Percentiles rank a stretch among this genome's conserved stretches.
These are phyloP conservation scores for Drosophila fungiperda DNA, from an alignment of 2,888 invertebrate species.

Conservation along the genomic window DNA sequence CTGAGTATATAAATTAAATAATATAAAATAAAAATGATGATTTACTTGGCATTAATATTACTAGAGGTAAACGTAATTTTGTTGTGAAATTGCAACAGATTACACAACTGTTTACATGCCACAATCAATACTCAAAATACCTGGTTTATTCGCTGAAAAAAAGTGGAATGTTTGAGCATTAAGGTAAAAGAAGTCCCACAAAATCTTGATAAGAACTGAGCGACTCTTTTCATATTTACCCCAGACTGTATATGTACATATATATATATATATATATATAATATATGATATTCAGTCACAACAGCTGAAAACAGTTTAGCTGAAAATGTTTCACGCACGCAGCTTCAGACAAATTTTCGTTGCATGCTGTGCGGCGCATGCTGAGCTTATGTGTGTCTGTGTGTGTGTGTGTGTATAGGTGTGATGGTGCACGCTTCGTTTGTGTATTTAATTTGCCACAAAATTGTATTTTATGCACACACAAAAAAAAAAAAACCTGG, in stretches of 20 bases:
- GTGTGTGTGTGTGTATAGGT: constrained; percentile 16
- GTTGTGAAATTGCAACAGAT: not conserved
- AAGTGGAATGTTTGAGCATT: not conserved
- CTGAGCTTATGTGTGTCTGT: constrained; percentile 20
- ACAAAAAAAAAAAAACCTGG: constrained; percentile 8
- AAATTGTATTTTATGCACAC: constrained; percentile 63
- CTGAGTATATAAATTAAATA: not conserved
- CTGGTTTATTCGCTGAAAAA: not conserved
- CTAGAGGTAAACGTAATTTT: not conserved
- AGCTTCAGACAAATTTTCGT: constrained; percentile 56
- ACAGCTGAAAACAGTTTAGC: constrained; percentile 26
- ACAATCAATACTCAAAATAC: not conserved
- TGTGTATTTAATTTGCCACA: constrained; percentile 78
- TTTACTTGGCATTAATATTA: not conserved
- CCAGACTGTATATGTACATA: not conserved
- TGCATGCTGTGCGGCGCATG: constrained; percentile 68
- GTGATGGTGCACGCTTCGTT: constrained; percentile 57
- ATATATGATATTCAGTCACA: not conserved
- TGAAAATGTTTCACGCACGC: constrained; percentile 58
- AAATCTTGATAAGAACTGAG: not conserved
- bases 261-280: not conserved
- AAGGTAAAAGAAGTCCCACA: not conserved
- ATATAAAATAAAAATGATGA: not conserved
- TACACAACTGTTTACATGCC: not conserved
- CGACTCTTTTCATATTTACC: not conserved